phyloP scores from a whole-genome alignment of 1,140 invertebrate species.

The Saccostrea cuccullata region DNA sequence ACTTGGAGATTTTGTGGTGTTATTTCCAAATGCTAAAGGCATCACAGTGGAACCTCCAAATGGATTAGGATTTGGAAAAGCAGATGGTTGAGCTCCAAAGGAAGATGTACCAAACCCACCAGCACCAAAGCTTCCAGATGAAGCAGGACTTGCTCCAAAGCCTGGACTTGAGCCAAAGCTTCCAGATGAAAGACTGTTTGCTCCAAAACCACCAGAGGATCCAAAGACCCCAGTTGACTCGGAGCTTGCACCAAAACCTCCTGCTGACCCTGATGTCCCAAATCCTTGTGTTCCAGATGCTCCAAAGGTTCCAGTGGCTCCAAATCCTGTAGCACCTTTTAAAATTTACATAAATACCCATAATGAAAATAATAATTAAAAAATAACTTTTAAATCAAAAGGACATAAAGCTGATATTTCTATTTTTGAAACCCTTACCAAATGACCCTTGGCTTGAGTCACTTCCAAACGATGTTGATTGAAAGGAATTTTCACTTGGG shows the following conservation, averaged over 20 bases:
- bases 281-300: conserved; percentile 29
- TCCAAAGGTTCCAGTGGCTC: conserved; percentile 41
- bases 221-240: conserved; percentile 22
- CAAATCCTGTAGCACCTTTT: conserved; percentile 7
- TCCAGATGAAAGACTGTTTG: conserved; percentile 1
- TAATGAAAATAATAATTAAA: neutral
- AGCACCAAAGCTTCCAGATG: conserved; percentile 8
- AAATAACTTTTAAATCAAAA: neutral
- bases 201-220: neutral
- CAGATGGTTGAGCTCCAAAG: neutral
- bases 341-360: no score
- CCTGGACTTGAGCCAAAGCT: neutral
- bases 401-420: neutral
- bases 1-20: neutral
- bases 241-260: neutral
- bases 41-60: neutral
- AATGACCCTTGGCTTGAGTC: neutral
- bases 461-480: conserved; percentile 13
- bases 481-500: conserved; percentile 12
- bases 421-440: neutral
- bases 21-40: conserved; percentile 40
- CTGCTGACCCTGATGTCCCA: conserved; percentile 10
- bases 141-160: neutral
- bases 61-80: neutral
- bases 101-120: neutral